Evolutionary conservation across 2,797 vertebrate species (phyloP).

Genomic region (Sebastes nivosus): DNA sequence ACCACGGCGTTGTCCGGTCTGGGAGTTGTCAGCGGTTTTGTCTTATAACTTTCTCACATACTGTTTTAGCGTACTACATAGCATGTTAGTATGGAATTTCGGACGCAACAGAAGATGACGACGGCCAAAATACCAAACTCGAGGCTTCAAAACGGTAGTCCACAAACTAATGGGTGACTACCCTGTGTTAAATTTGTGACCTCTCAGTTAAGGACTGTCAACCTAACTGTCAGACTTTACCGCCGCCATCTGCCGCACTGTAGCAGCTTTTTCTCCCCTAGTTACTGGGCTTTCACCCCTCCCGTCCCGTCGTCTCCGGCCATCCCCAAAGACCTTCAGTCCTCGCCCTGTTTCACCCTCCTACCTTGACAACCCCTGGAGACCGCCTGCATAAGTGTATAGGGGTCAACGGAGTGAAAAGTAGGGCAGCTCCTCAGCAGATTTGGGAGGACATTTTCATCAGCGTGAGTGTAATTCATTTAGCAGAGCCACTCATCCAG

Average conservation of each 20-base stretch:
- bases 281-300: not conserved
- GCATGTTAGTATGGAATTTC: too few relatives aligned
- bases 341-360: conserved; percentile 7
- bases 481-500: conserved; percentile 52
- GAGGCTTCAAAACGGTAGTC: too few relatives aligned
- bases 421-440: conserved; percentile 64
- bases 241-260: not conserved
- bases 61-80: too few relatives aligned
- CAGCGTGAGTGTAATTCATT: conserved; percentile 66
- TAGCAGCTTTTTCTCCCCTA: not conserved
- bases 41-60: too few relatives aligned
- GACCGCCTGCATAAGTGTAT: conserved; percentile 22
- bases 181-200: conserved; percentile 4
- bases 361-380: conserved; percentile 31
- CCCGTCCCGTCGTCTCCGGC: not conserved
- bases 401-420: conserved; percentile 52
- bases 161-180: too few relatives aligned
- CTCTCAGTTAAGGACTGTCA: not conserved
- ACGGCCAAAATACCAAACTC: too few relatives aligned
- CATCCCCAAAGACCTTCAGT: conserved; percentile 12
- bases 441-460: conserved; percentile 67
- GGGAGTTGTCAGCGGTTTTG: too few relatives aligned
- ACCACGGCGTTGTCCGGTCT: too few relatives aligned
- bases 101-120: too few relatives aligned
- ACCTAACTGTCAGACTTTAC: not conserved